Evolutionary conservation across 1,140 invertebrate species (phyloP).

Genomic region (Acromyrmex echinatior): DNA sequence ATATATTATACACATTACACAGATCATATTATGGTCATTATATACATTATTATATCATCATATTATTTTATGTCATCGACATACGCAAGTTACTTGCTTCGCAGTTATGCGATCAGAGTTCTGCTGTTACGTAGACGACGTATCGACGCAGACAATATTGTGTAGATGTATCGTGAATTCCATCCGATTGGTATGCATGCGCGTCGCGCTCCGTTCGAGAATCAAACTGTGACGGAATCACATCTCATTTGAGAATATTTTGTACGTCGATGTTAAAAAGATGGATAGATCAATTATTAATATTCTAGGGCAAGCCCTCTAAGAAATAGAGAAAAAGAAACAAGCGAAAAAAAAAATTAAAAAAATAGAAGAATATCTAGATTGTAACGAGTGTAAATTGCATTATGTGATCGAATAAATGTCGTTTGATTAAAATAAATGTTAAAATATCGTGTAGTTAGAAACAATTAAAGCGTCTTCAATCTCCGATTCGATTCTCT

Average conservation of each 20-base stretch:
- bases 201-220: constrained; percentile 26
- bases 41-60: background rate
- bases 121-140: background rate
- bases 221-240: constrained; percentile 26
- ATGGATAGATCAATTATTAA: background rate
- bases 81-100: constrained; percentile 8
- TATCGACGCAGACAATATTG: constrained; percentile 55
- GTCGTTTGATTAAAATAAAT: too few relatives aligned
- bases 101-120: constrained; percentile 36
- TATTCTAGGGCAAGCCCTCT: background rate
- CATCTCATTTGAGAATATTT: constrained; percentile 20
- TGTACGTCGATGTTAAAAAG: background rate
- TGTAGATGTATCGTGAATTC: constrained; percentile 66
- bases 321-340: background rate
- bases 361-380: too few relatives aligned
- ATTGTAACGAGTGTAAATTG: too few relatives aligned
- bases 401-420: too few relatives aligned
- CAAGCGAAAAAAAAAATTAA: background rate
- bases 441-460: too few relatives aligned
- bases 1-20: too few relatives aligned
- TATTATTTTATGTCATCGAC: constrained; percentile 22
- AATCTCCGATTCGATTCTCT: too few relatives aligned
- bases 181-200: constrained; percentile 48
- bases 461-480: too few relatives aligned
- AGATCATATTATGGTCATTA: too few relatives aligned